Evolutionary conservation across 1,140 invertebrate genomes (phyloP).

Genomic region (Drosophila parabipectinata): DNA sequence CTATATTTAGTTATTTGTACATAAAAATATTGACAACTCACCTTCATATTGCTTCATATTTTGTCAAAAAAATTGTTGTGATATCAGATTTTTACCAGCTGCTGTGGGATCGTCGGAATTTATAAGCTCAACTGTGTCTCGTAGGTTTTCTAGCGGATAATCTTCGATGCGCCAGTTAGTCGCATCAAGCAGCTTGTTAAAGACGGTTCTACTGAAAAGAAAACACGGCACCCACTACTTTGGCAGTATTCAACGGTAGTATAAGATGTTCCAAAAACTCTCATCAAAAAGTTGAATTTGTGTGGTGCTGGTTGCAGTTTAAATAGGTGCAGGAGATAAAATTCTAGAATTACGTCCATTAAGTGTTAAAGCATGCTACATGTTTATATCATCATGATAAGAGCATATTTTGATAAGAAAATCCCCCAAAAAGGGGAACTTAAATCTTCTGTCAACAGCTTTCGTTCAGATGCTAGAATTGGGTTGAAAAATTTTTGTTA

Average conservation of each 20-base stretch:
- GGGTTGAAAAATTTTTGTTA: conserved; percentile 17
- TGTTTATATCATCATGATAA: conserved; percentile 5
- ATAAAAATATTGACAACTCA: neutral
- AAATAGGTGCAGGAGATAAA: conserved; percentile 34
- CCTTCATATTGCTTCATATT: neutral
- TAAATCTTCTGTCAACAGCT: conserved; percentile 16
- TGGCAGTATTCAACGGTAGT: neutral
- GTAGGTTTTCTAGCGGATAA: conserved; percentile 55
- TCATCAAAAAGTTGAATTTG: neutral
- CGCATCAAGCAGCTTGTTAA: conserved; percentile 32
- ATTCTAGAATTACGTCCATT: conserved; percentile 13
- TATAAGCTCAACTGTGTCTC: neutral
- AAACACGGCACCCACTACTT: neutral
- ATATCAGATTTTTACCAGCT: neutral
- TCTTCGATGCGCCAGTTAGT: conserved; percentile 59
- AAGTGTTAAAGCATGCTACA: neutral
- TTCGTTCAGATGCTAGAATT: conserved; percentile 11
- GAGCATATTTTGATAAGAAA: conserved; percentile 14
- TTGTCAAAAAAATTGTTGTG: neutral
- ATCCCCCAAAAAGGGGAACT: neutral
- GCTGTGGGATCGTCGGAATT: neutral
- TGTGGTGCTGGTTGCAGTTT: conserved; percentile 31
- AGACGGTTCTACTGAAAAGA: conserved; percentile 22
- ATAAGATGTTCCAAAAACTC: conserved; percentile 3
- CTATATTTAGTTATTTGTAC: neutral